Conservation (phyloP, 2,888 invertebrate species). For the Dolichomitus sp. region DNA sequence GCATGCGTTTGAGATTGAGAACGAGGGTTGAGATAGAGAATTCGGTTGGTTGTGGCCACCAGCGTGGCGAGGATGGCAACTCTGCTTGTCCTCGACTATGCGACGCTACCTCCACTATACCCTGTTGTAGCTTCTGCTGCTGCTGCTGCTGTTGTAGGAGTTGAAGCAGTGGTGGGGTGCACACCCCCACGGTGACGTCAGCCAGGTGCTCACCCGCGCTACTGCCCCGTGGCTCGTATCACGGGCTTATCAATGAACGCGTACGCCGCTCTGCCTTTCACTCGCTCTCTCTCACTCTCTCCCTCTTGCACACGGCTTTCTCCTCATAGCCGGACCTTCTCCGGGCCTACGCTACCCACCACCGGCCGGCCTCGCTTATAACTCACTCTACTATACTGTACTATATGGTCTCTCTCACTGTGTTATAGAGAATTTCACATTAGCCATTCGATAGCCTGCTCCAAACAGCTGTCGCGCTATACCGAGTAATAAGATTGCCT, state of each 20-base stretch:
- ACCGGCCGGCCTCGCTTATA: slow-evolving; percentile 55
- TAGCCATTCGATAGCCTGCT: slow-evolving; percentile 10
- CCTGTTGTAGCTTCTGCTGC: background rate
- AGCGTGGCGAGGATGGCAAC: background rate
- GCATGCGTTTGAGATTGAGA: background rate
- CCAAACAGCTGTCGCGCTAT: slow-evolving; percentile 15
- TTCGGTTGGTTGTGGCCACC: slow-evolving; percentile 4
- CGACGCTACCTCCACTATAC: background rate
- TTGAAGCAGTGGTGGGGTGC: background rate
- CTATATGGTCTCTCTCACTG: slow-evolving; percentile 7
- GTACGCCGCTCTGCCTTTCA: slow-evolving; percentile 51
- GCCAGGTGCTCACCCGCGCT: slow-evolving; percentile 43
- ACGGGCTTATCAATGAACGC: slow-evolving; percentile 73
- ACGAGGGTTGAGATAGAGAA: background rate
- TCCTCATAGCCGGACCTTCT: slow-evolving; percentile 60
- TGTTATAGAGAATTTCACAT: background rate
- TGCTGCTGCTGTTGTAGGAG: background rate
- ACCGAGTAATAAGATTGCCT: background rate
- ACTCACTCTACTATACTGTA: slow-evolving; percentile 26
- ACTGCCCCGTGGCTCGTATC: slow-evolving; percentile 52
- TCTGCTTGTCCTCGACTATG: background rate
- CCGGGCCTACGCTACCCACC: slow-evolving; percentile 65
- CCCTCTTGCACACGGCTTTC: slow-evolving; percentile 26
- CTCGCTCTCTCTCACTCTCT: slow-evolving; percentile 36
- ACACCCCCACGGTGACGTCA: slow-evolving; percentile 51